These are phyloP conservation scores for Illadopsis cleaveri DNA, from an alignment of 2,113 vertebrate species.

Conservation along the genomic window DNA sequence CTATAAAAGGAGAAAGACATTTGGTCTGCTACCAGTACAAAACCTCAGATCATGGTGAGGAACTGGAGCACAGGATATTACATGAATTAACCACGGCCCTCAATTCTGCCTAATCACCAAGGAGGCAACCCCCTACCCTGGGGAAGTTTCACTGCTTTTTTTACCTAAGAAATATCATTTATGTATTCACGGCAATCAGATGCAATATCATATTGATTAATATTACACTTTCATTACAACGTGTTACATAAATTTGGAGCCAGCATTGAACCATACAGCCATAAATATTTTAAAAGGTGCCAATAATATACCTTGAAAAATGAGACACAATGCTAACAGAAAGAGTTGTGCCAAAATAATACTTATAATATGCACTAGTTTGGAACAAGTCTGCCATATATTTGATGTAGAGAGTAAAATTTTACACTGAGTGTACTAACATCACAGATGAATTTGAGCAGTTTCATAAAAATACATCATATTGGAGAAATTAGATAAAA, in stretches of 20 bases:
- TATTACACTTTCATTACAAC: neutral
- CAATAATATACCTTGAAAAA: neutral
- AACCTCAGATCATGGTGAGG: neutral
- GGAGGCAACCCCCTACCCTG: neutral
- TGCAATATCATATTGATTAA: neutral
- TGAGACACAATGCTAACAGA: neutral
- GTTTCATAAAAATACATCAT: neutral
- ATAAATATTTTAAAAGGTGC: neutral
- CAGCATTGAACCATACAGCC: neutral
- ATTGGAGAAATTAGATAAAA: neutral
- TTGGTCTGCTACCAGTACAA: neutral
- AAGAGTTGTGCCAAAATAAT: neutral
- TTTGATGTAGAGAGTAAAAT: neutral
- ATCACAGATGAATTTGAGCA: neutral
- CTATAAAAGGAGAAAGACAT: neutral
- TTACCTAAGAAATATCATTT: neutral
- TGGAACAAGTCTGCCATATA: neutral
- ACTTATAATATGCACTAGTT: neutral
- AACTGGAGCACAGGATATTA: neutral
- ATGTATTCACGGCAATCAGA: neutral
- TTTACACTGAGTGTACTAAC: neutral
- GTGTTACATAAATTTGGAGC: neutral
- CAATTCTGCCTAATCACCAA: neutral
- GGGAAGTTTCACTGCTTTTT: neutral
- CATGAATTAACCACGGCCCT: neutral